These are phyloP conservation scores for Drosophila setosimentum DNA, from an alignment of 2,888 invertebrate species.

Conservation along the genomic window DNA sequence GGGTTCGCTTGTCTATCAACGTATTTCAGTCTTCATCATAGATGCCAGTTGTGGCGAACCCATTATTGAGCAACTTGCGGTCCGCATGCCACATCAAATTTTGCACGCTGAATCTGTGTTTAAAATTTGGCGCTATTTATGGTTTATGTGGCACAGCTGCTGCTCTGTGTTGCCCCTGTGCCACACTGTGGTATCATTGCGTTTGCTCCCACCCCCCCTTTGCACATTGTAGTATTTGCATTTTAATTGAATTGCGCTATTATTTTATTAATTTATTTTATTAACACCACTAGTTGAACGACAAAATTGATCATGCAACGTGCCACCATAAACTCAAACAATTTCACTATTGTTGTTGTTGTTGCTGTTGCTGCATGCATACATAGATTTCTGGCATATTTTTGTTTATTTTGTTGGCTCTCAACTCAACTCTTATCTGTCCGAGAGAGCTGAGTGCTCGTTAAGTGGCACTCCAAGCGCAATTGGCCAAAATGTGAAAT, in stretches of 20 bases:
- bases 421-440: background rate
- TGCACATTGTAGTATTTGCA: conserved; percentile 65
- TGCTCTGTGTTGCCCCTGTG: conserved; percentile 14
- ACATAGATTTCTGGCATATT: background rate
- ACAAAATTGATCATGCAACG: conserved; percentile 19
- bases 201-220: background rate
- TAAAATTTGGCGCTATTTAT: conserved; percentile 58
- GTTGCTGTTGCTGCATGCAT: background rate
- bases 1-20: conserved; percentile 40
- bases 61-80: conserved; percentile 59
- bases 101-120: conserved; percentile 70
- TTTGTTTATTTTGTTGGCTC: background rate
- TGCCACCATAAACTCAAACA: conserved; percentile 6
- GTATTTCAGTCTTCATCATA: conserved; percentile 35
- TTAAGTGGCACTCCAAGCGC: background rate
- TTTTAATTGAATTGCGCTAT: conserved; percentile 78
- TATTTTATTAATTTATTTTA: conserved; percentile 60
- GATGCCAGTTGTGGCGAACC: conserved; percentile 29
- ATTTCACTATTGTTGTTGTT: background rate
- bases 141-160: conserved; percentile 49
- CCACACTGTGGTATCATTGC: conserved; percentile 7
- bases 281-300: conserved; percentile 37
- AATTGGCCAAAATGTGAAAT: background rate
- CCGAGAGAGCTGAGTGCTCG: background rate
- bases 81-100: conserved; percentile 53